Conservation (phyloP, 2,797 vertebrate species). For the Myripristis murdjan region DNA sequence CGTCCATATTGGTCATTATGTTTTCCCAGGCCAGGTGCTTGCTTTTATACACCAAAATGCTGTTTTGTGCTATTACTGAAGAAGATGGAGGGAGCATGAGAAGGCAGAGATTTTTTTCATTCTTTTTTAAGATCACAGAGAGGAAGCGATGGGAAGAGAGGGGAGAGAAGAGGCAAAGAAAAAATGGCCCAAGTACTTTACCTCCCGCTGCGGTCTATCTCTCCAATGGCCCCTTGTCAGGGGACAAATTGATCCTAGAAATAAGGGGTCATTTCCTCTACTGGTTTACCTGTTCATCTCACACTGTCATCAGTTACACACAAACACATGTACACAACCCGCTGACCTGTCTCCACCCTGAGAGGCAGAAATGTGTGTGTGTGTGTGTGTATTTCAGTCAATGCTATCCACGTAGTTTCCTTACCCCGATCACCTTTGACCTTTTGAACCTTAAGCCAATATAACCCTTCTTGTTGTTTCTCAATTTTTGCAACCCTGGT, state of each 20-base stretch:
- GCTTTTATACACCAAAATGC: slow-evolving; percentile 49
- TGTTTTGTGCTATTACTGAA: slow-evolving; percentile 60
- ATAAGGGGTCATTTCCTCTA: slow-evolving; percentile 82
- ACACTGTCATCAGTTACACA: slow-evolving; percentile 53
- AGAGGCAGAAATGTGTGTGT: slow-evolving; percentile 32
- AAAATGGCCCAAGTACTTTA: slow-evolving; percentile 69
- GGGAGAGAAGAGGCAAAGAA: slow-evolving; percentile 40
- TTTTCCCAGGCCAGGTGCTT: slow-evolving; percentile 9
- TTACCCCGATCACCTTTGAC: slow-evolving; percentile 49
- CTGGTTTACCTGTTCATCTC: slow-evolving; percentile 75
- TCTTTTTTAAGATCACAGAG: slow-evolving; percentile 37
- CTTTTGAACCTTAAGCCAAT: slow-evolving; percentile 36
- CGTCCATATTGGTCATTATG: slow-evolving; percentile 69
- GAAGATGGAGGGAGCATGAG: slow-evolving; percentile 47
- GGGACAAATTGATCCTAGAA: slow-evolving; percentile 82
- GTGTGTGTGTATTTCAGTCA: not conserved
- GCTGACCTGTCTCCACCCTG: slow-evolving; percentile 65
- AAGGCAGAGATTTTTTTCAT: not conserved
- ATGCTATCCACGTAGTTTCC: too few species aligned
- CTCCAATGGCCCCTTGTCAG: slow-evolving; percentile 71
- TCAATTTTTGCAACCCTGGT: too few species aligned
- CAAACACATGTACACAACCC: not conserved
- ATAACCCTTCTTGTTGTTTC: too few species aligned
- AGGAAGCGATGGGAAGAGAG: not conserved
- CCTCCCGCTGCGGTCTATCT: slow-evolving; percentile 73